These are phyloP conservation scores for Catamblyrhynchus diadema DNA, from an alignment of 2,797 vertebrate genomes.

Conservation along the genomic window DNA sequence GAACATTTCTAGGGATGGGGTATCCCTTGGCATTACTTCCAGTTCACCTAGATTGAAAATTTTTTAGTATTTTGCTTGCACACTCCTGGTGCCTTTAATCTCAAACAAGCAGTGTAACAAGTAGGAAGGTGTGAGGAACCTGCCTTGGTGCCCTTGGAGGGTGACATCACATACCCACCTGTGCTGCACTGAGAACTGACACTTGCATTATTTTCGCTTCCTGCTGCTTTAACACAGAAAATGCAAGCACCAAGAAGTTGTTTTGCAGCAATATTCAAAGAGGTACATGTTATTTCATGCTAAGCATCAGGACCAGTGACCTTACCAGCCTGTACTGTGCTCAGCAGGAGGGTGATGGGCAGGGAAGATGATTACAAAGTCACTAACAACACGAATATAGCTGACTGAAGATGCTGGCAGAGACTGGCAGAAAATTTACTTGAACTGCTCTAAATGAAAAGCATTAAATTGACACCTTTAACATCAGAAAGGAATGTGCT, in stretches of 20 bases:
- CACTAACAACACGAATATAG: background rate
- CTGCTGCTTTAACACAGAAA: background rate
- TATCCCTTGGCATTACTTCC: background rate
- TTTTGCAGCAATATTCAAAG: background rate
- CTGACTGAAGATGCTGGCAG: background rate
- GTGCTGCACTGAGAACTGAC: background rate
- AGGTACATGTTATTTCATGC: background rate
- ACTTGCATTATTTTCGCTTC: background rate
- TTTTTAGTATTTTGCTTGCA: background rate
- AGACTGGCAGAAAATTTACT: background rate
- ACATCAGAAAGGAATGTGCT: background rate
- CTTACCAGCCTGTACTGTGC: background rate
- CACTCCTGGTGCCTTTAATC: background rate
- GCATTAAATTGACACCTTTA: background rate
- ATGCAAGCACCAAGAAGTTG: background rate
- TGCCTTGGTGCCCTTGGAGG: background rate
- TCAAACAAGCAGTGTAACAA: background rate
- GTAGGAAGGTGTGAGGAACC: background rate
- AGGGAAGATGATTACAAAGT: background rate
- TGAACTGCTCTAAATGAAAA: background rate
- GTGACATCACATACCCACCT: rapidly evolving
- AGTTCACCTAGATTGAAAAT: background rate
- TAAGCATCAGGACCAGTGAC: background rate
- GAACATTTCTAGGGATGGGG: background rate
- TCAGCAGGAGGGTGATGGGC: background rate